Percentiles rank a stretch among this genome's conserved stretches.
phyloP scores from a whole-genome alignment of 2,797 vertebrate genomes.

The Stomatorhinus walkeri region DNA sequence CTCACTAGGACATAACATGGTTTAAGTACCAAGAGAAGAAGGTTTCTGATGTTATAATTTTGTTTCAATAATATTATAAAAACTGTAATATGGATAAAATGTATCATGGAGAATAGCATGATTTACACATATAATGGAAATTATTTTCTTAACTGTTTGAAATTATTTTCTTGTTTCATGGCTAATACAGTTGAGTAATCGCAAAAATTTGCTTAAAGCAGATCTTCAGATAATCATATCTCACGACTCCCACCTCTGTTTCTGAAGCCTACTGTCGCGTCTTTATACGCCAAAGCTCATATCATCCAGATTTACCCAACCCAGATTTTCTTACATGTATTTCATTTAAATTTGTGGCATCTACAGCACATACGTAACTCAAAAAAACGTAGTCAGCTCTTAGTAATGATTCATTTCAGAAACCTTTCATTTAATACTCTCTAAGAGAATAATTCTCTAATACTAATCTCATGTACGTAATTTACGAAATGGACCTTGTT shows the following conservation, averaged over 20 bases:
- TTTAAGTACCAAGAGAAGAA: neutral
- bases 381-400: neutral
- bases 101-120: neutral
- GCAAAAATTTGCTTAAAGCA: neutral
- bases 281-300: neutral
- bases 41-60: neutral
- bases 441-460: neutral
- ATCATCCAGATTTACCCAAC: neutral
- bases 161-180: neutral
- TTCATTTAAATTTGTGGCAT: neutral
- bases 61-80: neutral
- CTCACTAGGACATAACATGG: neutral
- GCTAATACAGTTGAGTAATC: neutral
- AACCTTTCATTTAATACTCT: neutral
- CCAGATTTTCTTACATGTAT: neutral
- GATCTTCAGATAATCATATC: neutral
- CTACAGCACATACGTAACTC: neutral
- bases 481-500: neutral
- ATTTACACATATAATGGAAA: neutral
- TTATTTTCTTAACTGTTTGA: neutral
- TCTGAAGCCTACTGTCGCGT: neutral
- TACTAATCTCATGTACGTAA: neutral
- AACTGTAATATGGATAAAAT: neutral
- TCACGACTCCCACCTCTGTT: neutral
- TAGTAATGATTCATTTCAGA: neutral